Base-by-base conservation (phyloP, 2,113 vertebrate genomes). In the Sarotherodon lohbergeri region DNA sequence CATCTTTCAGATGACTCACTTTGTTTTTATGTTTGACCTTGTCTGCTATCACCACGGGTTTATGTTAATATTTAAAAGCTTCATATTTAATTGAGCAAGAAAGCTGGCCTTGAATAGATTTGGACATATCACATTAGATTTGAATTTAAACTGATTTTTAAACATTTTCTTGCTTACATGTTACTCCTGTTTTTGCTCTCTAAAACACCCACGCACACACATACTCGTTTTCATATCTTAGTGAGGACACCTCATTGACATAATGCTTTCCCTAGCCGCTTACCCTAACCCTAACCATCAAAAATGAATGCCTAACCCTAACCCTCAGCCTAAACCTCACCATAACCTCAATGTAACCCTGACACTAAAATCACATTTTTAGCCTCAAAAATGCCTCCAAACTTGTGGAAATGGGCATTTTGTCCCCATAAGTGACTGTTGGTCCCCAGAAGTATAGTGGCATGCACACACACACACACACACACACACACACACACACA, bases 371-470 rank as follows among this genome's bases (percentile, higher is more conserved):
- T n/a, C 61, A 39, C 3, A 66, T n/a, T 39, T 66, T n/a, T n/a
- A 39, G 17, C 59, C 0, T 66, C 61, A 66, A 66, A 66, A 66
- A 3, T 7, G 34, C 17, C 61, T 66, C 19, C 1, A 66, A 39
- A 39, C 61, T 1, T 1, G 0, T 66, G 61, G 17, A n/a, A n/a
- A 39, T 13, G 17, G 0, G 0, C 6, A 66, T 66, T 66, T 39
- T 66, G 34, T 39, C 61, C 32, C 32, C 61, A 7, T 0, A 36
- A 66, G 32, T 66, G 4, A 66, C 4, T n/a, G 32, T 4, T 36
- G 61, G 17, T n/a, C 32, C 0, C 61, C 32, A 66, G 4, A 66
- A n/a, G 10, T 12, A 39, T 39, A 7, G 61, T 7, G 0, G 6
- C 17, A n/a, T 12, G 17, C 61, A 27, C 27, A 27, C 27, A 27